Percentiles rank a stretch among this genome's conserved stretches.
Conservation (phyloP, 2,888 invertebrate species). For the Rambutsinella grinnellia region DNA sequence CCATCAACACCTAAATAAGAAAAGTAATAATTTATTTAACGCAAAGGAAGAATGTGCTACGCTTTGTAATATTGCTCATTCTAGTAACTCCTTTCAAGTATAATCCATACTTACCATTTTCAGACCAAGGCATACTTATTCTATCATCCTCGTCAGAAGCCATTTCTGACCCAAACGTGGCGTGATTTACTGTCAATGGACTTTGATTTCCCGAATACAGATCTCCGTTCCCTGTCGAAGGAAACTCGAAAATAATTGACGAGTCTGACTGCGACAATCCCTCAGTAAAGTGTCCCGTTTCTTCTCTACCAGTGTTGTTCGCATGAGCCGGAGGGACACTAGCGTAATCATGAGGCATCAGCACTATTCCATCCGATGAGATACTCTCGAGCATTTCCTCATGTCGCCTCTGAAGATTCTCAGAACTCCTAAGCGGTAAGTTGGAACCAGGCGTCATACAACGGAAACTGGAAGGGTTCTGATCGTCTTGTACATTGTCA, state of each 20-base stretch:
- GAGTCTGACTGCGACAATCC: too few relatives aligned
- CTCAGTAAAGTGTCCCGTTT: conserved; percentile 32
- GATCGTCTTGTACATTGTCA: conserved; percentile 28
- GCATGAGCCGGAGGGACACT: conserved; percentile 17
- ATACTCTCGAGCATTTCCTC: conserved; percentile 43
- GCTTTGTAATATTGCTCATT: too few relatives aligned
- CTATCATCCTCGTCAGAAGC: too few relatives aligned
- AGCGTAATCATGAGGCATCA: conserved; percentile 44
- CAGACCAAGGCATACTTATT: too few relatives aligned
- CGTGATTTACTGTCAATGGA: not conserved
- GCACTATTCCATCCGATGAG: conserved; percentile 40
- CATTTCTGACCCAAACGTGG: too few relatives aligned
- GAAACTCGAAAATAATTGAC: too few relatives aligned
- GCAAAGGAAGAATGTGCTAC: too few relatives aligned
- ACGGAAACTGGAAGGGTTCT: conserved; percentile 28
- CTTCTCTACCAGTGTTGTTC: conserved; percentile 17
- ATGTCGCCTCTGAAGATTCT: conserved; percentile 5
- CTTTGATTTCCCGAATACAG: not conserved
- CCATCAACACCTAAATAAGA: too few relatives aligned
- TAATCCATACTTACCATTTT: too few relatives aligned
- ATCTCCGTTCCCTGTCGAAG: too few relatives aligned
- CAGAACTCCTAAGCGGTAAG: conserved; percentile 20
- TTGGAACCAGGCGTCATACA: conserved; percentile 49
- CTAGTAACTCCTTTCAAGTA: too few relatives aligned
- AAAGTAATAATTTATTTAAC: too few relatives aligned